Base-by-base conservation (phyloP, 1,140 invertebrate genomes). In the Bicyclus anynana region DNA sequence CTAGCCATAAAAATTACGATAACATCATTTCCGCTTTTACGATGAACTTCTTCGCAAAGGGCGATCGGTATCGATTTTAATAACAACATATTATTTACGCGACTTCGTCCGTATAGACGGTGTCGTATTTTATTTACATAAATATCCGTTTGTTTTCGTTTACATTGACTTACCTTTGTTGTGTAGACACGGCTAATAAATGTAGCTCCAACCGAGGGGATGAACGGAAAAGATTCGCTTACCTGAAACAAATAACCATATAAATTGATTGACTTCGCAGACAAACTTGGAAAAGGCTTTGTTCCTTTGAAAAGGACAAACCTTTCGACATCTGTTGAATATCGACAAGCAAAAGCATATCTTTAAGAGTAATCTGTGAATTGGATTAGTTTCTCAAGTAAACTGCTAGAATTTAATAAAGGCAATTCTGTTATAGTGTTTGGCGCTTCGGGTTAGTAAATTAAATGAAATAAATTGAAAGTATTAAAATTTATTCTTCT, bases 171-270 rank as follows among this genome's bases (percentile, higher is more conserved):
- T 59, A 59, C 51, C 58, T 54, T 53, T 29, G 48, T 50, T 48
- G 14, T 6, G 46, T 35, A 26, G 29, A 29, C 53, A 60, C 26
- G 51, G 10, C 23, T 35, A 49, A 47, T 33, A 60, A 60, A 35
- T 54, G 46, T 44, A 23, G 57, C 48, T 33, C 14, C 20, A 59
- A 16, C 35, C 47, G 51, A 60, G 33, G 46, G 52, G 33, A 53
- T 29, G 50, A 29, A 48, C 17, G 51, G 40, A 38, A 46, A 53
- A 20, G 44, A 59, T 62, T 64, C 53, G 62, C 62, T 64, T 64
- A 64, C 62, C 62, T 64, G 62, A 59, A 64, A 64, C 56, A 64
- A 64, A 64, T 51, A 59, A 59, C 33, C 42, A 59, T 62, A 56
- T 46, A 57, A 49, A 54, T 42, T 60, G 57, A 60, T 54, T 60